phyloP scores from a whole-genome alignment of 2,113 vertebrate species.

The Lamprologus lemairii region DNA sequence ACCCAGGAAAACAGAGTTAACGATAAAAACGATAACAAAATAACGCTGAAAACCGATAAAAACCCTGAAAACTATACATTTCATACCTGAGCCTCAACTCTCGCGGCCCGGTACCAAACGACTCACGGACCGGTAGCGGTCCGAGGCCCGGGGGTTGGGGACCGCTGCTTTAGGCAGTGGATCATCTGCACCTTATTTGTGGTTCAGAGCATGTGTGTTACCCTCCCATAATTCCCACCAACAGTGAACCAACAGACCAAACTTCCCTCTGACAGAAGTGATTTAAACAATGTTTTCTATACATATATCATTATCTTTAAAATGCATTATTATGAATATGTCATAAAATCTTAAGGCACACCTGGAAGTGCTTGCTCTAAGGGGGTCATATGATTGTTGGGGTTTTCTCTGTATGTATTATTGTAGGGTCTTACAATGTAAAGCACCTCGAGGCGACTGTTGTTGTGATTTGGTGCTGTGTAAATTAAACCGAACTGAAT shows the following conservation, averaged over 20 bases:
- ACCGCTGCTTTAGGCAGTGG: too few relatives aligned
- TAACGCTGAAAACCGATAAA: too few relatives aligned
- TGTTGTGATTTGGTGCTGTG: not conserved
- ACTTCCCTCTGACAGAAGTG: not conserved
- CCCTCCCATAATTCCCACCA: not conserved
- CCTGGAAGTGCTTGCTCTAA: not conserved
- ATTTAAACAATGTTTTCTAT: not conserved
- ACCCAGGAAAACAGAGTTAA: fast-evolving
- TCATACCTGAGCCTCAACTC: too few relatives aligned
- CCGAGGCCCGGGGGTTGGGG: too few relatives aligned
- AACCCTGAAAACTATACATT: too few relatives aligned
- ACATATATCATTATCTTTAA: not conserved
- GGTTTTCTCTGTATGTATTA: not conserved
- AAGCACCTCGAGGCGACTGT: fast-evolving
- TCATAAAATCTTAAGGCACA: not conserved
- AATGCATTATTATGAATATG: not conserved
- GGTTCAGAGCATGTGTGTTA: not conserved
- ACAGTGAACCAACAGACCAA: not conserved
- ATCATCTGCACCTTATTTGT: not conserved
- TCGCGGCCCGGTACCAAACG: too few relatives aligned
- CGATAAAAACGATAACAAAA: too few relatives aligned
- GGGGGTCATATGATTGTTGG: not conserved
- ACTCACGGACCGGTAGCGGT: too few relatives aligned
- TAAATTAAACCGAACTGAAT: not conserved
- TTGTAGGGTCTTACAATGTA: not conserved